These are phyloP conservation scores for Epinotia demarniana DNA, from an alignment of 2,888 invertebrate genomes.

Conservation along the genomic window DNA sequence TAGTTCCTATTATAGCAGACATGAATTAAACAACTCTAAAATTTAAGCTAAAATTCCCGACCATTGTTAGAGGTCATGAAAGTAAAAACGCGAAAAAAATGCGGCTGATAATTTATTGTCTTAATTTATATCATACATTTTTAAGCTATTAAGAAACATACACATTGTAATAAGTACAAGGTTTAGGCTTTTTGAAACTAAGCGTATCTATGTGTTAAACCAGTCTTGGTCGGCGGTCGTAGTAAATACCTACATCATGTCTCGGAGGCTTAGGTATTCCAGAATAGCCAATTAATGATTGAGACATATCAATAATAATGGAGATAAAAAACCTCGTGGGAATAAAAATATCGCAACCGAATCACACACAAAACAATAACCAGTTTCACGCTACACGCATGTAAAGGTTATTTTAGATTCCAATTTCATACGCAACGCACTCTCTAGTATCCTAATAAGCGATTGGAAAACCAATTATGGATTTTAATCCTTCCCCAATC, in stretches of 20 bases:
- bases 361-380: conserved; percentile 46
- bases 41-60: too few species aligned
- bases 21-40: too few species aligned
- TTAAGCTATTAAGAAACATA: not conserved
- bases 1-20: not conserved
- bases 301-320: conserved; percentile 38
- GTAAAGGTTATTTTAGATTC: conserved; percentile 43
- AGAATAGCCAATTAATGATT: conserved; percentile 28
- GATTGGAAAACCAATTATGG: conserved; percentile 63
- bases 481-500: conserved; percentile 62
- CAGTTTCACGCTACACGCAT: conserved; percentile 43
- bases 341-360: conserved; percentile 42
- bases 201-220: not conserved
- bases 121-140: not conserved
- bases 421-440: conserved; percentile 44
- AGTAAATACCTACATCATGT: not conserved
- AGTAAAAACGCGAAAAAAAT: too few species aligned
- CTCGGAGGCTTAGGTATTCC: conserved; percentile 13
- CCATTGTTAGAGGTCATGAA: too few species aligned
- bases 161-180: not conserved
- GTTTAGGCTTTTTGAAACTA: not conserved
- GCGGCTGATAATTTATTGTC: not conserved
- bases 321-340: conserved; percentile 41
- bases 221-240: not conserved
- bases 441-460: conserved; percentile 46